Evolutionary conservation across 1,140 invertebrate species (phyloP), one percentile per base, ranked within the genome.

Genomic region (Ips typographus): DNA sequence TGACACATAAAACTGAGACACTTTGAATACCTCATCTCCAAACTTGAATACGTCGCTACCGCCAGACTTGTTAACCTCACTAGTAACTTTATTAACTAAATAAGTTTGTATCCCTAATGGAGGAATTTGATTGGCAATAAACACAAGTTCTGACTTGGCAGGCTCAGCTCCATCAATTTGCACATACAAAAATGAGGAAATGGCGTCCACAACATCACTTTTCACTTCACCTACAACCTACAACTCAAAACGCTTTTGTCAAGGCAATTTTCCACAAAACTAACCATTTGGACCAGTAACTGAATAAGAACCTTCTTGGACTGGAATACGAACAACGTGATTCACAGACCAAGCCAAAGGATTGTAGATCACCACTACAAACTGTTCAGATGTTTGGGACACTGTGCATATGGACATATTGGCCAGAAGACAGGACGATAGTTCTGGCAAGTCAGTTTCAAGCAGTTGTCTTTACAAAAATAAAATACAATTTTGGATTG

Each of bases 311-410:
- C n/a, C 44, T 6, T 38, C 43, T 3, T 47, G 2, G 78, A 91
- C 89, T 0, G 94, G 94, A 5, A 96, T 22, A 6, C 90, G 84
- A 7, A 94, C 81, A 71, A 86, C 88, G 51, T 85, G 81, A 7
- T 84, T 82, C 0, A 90, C 82, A 44, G 82, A 77, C 41, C 87
- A 84, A 49, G 88, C 88, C 4, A 91, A 73, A 1, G 94, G 91
- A 80, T 98, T 98, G 77, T 93, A 92, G 2, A 94, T 72, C 0
- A 88, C 85, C 0, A 92, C 82, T 3, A 88, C 76, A 75, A 91
- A 88, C 65, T 85, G 78, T 65, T 85, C 77, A 49, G 82, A 82
- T 2, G 78, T 77, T 5, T 94, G 91, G 1, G 88, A 85, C n/a
- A 84, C 73, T 77, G 71, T 72, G 65, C 88, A 90, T 0, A 80